Conservation (phyloP, 2,797 vertebrate species). For the Botia kubotai region DNA sequence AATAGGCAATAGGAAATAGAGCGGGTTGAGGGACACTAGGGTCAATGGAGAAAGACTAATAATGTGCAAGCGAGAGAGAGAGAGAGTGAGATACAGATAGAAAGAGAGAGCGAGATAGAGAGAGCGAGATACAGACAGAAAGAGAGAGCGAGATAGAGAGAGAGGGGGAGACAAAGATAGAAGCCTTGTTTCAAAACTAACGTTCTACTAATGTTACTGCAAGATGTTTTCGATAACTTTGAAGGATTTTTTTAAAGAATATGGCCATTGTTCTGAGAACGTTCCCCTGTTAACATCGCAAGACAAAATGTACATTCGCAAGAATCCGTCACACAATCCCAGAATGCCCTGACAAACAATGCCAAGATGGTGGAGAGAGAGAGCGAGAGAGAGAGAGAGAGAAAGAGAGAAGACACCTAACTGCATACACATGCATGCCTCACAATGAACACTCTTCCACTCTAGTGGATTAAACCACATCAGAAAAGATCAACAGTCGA, state of each 20-base stretch:
- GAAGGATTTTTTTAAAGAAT: too few relatives aligned
- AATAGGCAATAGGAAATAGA: background rate
- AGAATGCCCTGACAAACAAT: background rate
- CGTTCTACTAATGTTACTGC: too few relatives aligned
- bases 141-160: background rate
- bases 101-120: background rate
- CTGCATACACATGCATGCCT: constrained; percentile 8
- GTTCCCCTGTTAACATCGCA: background rate
- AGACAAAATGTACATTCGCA: too few relatives aligned
- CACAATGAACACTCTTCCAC: background rate
- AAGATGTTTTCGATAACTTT: too few relatives aligned
- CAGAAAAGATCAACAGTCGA: constrained; percentile 52
- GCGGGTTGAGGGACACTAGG: too few relatives aligned
- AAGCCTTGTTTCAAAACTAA: background rate
- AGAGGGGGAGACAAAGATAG: background rate
- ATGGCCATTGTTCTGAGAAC: too few relatives aligned
- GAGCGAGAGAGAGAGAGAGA: background rate
- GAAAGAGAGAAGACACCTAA: constrained; percentile 1
- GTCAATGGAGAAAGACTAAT: background rate
- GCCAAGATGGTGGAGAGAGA: background rate
- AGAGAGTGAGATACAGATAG: too few relatives aligned
- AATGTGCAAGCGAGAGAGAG: too few relatives aligned
- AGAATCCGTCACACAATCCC: background rate
- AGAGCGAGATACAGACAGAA: too few relatives aligned
- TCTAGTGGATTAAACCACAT: constrained; percentile 49